Evolutionary conservation across 1,140 invertebrate species (phyloP), one percentile per base, ranked within the genome.

Genomic region (Bombus soroeensis): DNA sequence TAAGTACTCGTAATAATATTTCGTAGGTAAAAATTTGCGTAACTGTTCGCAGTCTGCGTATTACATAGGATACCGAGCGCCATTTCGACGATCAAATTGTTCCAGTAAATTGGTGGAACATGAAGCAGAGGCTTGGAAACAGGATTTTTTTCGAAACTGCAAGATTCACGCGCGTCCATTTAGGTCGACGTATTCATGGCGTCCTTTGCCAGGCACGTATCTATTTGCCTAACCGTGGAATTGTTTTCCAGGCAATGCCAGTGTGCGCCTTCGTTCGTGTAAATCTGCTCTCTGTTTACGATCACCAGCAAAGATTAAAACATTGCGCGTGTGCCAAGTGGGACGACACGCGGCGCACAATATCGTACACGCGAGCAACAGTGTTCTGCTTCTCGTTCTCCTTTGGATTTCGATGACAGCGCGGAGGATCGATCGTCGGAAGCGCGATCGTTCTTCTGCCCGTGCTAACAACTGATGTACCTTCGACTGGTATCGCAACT

Each of bases 291-390:
- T 79, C 66, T 85, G 83, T 80, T 85, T 47, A 85, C 83, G 68
- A 80, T 80, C 76, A 72, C 34, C 22, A 43, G 75, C 47, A 59
- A 72, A 84, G 83, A 79, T 84, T 79, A 79, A 84, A 84, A 72
- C 77, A 79, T 66, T 34, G 72, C 47, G 66, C 28, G 68, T 53
- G 74, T 88, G 88, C 83, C 87, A 88, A 88, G 81, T 89, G 37
- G 85, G 64, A 79, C 82, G 84, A 83, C 62, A 62, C 41, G 72
- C 57, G n/a, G 75, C 74, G 73, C 15, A 41, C 68, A 78, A 86
- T 74, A 74, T 86, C 83, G 79, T 83, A 86, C 87, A 88, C 34
- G 83, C 75, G 78, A 81, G 88, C 88, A 89, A 89, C 88, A 89
- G 84, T 70, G 28, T 62, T 28, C 59, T 1, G 83, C 78, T 77